A percentile compares a stretch with the other conserved stretches of the same genome.
Conservation (phyloP, 2,113 vertebrate species). For the Hylia prasina region DNA sequence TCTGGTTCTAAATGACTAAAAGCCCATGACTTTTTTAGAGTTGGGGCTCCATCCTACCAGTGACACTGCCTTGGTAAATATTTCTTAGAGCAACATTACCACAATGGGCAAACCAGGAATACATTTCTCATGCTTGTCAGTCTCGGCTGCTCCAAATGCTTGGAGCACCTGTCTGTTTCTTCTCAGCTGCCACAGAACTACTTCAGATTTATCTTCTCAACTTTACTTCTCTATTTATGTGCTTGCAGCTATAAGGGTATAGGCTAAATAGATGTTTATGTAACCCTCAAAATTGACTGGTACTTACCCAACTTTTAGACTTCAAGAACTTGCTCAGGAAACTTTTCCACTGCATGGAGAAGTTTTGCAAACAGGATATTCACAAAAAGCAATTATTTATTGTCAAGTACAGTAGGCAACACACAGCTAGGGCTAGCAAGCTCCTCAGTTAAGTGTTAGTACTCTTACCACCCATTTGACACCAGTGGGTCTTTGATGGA, state of each 20-base stretch:
- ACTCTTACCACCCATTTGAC: background rate
- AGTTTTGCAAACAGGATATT: background rate
- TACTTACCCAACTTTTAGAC: background rate
- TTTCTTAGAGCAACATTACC: background rate
- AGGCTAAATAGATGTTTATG: background rate
- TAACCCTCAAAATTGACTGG: background rate
- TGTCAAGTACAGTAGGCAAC: background rate
- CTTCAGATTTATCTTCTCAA: slow-evolving; percentile 34
- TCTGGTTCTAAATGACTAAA: slow-evolving; percentile 23
- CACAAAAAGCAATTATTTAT: background rate
- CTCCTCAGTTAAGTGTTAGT: background rate
- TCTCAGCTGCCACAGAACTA: background rate
- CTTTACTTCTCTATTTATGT: background rate
- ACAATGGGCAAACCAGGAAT: background rate
- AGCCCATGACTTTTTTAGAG: background rate
- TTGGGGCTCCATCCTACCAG: background rate
- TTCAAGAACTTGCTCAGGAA: background rate
- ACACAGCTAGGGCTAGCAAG: background rate
- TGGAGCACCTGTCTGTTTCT: slow-evolving; percentile 20
- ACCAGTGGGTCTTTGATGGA: background rate
- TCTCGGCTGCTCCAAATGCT: background rate
- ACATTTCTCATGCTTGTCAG: slow-evolving; percentile 13
- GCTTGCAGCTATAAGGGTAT: background rate
- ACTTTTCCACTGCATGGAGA: background rate
- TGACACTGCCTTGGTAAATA: background rate